These are phyloP conservation scores for Panthera tigris DNA, from an alignment of 2,113 vertebrate species.

Conservation along the genomic window DNA sequence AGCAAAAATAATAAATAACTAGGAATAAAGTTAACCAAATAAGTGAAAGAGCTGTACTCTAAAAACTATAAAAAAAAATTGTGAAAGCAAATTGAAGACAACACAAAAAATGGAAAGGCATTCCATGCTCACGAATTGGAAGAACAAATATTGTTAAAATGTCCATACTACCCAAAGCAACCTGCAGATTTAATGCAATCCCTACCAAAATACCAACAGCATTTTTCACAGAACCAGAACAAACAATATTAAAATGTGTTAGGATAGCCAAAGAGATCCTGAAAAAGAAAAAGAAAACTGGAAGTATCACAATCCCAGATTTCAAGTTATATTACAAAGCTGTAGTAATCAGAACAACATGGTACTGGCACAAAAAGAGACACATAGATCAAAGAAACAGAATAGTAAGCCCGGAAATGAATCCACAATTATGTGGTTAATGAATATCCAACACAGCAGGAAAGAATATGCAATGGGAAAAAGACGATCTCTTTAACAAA, in stretches of 20 bases:
- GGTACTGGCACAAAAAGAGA: not conserved
- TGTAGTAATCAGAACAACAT: not conserved
- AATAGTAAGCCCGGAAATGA: not conserved
- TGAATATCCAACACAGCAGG: not conserved
- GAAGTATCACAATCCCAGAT: not conserved
- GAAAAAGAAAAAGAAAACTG: not conserved
- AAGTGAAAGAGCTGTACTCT: not conserved
- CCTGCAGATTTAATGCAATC: not conserved
- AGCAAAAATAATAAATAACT: not conserved
- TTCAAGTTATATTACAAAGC: not conserved
- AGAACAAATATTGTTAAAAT: not conserved
- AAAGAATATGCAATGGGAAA: not conserved
- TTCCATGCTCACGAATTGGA: not conserved
- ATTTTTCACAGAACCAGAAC: not conserved
- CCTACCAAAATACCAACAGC: not conserved
- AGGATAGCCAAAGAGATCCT: not conserved
- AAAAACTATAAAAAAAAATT: not conserved
- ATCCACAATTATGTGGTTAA: not conserved
- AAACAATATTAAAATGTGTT: not conserved
- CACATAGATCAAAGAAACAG: not conserved
- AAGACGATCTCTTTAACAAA: not conserved
- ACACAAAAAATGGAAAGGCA: not conserved
- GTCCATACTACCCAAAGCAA: not conserved
- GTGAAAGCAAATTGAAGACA: not conserved
- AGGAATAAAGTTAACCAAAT: not conserved